These are phyloP conservation scores for Neotoxoptera formosana DNA, from an alignment of 1,140 invertebrate genomes.

Conservation along the genomic window DNA sequence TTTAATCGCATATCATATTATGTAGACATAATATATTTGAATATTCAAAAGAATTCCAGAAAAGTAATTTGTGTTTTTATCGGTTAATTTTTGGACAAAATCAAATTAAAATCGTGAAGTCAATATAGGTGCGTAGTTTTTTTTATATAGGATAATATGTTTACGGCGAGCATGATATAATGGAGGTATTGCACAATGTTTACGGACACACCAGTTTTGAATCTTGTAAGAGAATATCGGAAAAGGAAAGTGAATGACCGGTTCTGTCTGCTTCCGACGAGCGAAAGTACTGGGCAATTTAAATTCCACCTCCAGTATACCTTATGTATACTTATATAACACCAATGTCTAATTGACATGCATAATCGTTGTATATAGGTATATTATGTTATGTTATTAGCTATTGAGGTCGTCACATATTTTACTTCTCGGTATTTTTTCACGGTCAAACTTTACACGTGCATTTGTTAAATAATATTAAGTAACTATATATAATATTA, in stretches of 20 bases:
- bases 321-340: not conserved
- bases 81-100: not conserved
- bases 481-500: no score
- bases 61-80: not conserved
- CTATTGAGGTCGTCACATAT: constrained; percentile 35
- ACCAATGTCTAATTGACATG: not conserved
- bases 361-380: not conserved
- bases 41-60: not conserved
- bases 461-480: not conserved
- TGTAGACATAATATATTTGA: not conserved
- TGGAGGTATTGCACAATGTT: constrained; percentile 25
- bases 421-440: not conserved
- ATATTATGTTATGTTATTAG: not conserved
- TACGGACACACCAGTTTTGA: constrained; percentile 29
- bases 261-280: constrained; percentile 32
- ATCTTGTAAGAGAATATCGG: not conserved
- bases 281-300: constrained; percentile 36
- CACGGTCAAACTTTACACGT: constrained; percentile 44
- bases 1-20: not conserved
- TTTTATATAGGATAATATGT: not conserved
- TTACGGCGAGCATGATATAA: not conserved
- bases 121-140: not conserved
- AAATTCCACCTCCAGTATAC: not conserved
- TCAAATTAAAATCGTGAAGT: not conserved
- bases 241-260: constrained; percentile 57